These are phyloP conservation scores for Cuniculus paca DNA, from an alignment of 2,797 vertebrate species.

Conservation along the genomic window DNA sequence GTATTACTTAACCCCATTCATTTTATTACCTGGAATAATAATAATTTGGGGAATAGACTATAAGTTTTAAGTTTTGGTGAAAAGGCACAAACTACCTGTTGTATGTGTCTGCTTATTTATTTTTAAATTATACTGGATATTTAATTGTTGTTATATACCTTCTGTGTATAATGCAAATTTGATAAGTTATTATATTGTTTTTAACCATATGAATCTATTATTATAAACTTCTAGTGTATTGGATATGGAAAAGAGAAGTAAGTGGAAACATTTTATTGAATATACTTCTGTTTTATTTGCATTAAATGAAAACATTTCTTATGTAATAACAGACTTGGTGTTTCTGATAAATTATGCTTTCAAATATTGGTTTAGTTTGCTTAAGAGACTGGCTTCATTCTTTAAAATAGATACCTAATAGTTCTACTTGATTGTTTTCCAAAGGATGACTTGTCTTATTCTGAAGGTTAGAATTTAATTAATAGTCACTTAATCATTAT, in stretches of 20 bases:
- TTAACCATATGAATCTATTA: conserved; percentile 3
- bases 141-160: conserved; percentile 40
- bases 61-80: background rate
- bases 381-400: background rate
- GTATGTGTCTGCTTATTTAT: background rate
- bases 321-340: conserved; percentile 27
- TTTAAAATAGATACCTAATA: background rate
- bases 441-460: background rate
- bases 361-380: background rate
- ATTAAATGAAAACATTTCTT: conserved; percentile 40
- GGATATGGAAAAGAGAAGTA: conserved; percentile 22
- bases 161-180: conserved; percentile 45
- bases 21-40: conserved; percentile 60
- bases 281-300: conserved; percentile 35
- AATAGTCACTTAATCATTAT: conserved; percentile 22
- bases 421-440: background rate
- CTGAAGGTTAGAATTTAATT: background rate
- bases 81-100: background rate
- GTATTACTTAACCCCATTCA: conserved; percentile 48
- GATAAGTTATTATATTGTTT: conserved; percentile 26
- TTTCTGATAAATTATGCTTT: conserved; percentile 52
- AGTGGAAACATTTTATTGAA: conserved; percentile 28
- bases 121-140: conserved; percentile 11
- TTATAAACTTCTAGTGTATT: background rate
- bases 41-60: background rate